A percentile compares a stretch with the other conserved stretches of the same genome.
phyloP scores from a whole-genome alignment of 2,888 invertebrate species.

The Drosophila mimetica region DNA sequence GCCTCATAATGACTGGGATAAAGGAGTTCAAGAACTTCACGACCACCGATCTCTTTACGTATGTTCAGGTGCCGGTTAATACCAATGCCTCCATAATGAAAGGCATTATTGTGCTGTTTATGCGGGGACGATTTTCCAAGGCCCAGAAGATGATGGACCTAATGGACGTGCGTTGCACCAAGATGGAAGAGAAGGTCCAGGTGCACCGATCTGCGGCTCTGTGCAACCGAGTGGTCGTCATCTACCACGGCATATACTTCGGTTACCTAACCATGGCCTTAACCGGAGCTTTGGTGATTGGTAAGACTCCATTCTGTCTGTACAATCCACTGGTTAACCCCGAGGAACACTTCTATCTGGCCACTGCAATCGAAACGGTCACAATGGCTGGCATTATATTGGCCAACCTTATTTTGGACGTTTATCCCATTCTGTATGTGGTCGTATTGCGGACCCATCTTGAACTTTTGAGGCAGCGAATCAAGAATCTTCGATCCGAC shows the following conservation, averaged over 20 bases:
- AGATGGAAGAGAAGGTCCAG: conserved; percentile 33
- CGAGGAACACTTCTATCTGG: conserved; percentile 3
- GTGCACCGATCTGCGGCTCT: conserved; percentile 28
- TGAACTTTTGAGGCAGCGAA: conserved; percentile 20
- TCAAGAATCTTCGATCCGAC: conserved; percentile 25
- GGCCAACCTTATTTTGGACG: conserved; percentile 20
- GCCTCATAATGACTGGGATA: conserved; percentile 36
- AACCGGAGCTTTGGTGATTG: conserved; percentile 35
- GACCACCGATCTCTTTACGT: conserved; percentile 30
- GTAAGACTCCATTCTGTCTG: conserved; percentile 43
- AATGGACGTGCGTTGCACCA: conserved; percentile 50
- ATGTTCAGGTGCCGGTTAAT: conserved; percentile 46
- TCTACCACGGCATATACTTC: conserved; percentile 47
- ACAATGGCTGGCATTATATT: conserved; percentile 9
- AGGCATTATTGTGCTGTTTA: conserved; percentile 37
- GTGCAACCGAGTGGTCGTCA: conserved; percentile 41
- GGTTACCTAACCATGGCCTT: conserved; percentile 45
- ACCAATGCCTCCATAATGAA: conserved; percentile 52
- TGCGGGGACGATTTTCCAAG: conserved; percentile 35
- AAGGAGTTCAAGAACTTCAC: conserved; percentile 43
- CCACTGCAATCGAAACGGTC: not conserved
- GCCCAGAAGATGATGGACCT: conserved; percentile 48
- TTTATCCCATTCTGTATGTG: conserved; percentile 32
- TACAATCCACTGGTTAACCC: conserved; percentile 46
- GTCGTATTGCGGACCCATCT: conserved; percentile 29